A percentile compares a stretch with the other conserved stretches of the same genome.
Conservation (phyloP, 2,797 vertebrate genomes). For the Tarsius wallacei region DNA sequence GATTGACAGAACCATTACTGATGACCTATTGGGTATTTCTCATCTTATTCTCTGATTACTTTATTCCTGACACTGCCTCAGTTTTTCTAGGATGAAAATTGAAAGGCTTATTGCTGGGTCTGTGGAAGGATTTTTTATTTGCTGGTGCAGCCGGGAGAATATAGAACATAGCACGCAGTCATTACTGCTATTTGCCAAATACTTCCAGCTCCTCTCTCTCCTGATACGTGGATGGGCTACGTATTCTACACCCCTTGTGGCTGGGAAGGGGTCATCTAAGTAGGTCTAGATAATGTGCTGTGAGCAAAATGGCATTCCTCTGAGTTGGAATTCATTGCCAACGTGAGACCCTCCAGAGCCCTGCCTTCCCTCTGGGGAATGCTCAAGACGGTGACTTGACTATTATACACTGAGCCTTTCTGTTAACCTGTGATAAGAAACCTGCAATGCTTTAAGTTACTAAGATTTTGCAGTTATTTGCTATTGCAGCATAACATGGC, state of each 20-base stretch:
- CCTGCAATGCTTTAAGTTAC: neutral
- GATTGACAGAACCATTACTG: neutral
- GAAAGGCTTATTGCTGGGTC: neutral
- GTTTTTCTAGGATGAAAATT: conserved; percentile 4
- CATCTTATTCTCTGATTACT: neutral
- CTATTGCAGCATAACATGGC: neutral
- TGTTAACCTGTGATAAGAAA: neutral
- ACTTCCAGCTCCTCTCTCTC: neutral
- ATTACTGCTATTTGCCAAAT: neutral
- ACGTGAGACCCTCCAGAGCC: neutral
- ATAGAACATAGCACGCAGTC: neutral
- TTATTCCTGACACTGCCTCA: conserved; percentile 1
- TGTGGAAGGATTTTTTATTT: neutral
- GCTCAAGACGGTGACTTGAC: neutral
- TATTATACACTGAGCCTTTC: neutral
- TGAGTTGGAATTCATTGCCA: neutral
- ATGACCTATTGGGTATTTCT: neutral
- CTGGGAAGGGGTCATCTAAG: neutral
- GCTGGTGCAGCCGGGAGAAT: neutral
- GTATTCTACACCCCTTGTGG: neutral
- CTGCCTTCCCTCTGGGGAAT: neutral
- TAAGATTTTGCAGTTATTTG: conserved; percentile 40
- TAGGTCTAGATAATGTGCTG: neutral
- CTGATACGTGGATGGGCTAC: neutral
- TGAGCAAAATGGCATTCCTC: neutral